Evolutionary conservation across 2,888 invertebrate genomes (phyloP), one percentile per base, ranked within the genome.

Genomic region (Xiphydria camelus): DNA sequence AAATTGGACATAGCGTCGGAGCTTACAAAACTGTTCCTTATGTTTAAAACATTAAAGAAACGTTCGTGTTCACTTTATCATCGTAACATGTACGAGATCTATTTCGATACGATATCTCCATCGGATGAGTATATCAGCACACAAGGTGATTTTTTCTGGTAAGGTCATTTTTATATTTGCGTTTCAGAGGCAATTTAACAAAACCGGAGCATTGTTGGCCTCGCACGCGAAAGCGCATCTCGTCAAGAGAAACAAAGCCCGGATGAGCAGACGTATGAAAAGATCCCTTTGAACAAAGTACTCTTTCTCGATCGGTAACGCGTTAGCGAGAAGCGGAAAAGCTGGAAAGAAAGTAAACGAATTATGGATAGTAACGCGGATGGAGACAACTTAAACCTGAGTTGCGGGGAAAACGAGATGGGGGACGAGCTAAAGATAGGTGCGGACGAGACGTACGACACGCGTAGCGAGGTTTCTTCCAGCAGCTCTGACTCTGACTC

Each of bases 401-500:
- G 70, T 55, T 63, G 70, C 3, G 67, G 71, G 18, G 75, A 75
- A 33, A 74, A 75, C 43, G 89, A 89, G 74, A 88, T 89, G 72
- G 87, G 86, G 33, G 89, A 90, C 68, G 89, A 90, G 70, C 78
- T 89, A 51, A 89, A 90, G 73, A 83, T 87, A 51, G 87, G 86
- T 56, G 88, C 89, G 64, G 84, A 83, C 47, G 85, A 82, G 65
- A 81, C 85, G 61, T 91, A 89, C 66, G 92, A 92, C 73, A 91
- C 90, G 2, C 81, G 90, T 7, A 94, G 94, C 75, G 94, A 94
- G 78, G 91, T 93, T 20, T 91, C 91, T 38, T 91, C 91, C 53
- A 87, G 87, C 33, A 85, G 87, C 58, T 87, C 88, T 3, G 80
- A 79, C 44, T 66, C 68, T 3, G 76, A 77, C 57, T 84, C 87